Conservation (phyloP, 2,113 vertebrate genomes). For the Microcebus jonahi region DNA sequence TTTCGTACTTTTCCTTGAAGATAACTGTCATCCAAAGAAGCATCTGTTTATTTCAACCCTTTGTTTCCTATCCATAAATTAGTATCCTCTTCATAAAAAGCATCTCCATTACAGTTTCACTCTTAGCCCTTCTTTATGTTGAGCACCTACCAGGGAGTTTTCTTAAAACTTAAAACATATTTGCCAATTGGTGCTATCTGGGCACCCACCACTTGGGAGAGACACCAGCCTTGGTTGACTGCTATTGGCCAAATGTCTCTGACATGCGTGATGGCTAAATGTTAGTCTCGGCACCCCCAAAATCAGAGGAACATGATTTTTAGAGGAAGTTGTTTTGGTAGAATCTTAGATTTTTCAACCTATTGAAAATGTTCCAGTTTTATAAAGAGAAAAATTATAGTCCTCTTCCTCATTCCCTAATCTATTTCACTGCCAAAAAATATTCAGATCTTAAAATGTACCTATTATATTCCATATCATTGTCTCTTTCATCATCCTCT, state of each 20-base stretch:
- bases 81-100: background rate
- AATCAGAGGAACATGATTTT: background rate
- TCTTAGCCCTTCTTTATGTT: fast-evolving
- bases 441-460: background rate
- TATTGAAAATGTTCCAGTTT: background rate
- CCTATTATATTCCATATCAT: background rate
- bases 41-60: background rate
- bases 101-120: background rate
- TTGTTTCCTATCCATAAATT: background rate
- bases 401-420: background rate
- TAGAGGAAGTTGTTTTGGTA: background rate
- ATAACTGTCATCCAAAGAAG: background rate
- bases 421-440: background rate
- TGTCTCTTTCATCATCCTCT: background rate
- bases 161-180: background rate
- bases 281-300: background rate
- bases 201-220: background rate
- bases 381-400: background rate
- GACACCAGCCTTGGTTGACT: background rate
- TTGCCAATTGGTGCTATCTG: background rate
- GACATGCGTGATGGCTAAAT: background rate
- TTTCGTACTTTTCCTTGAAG: background rate
- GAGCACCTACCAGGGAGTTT: background rate
- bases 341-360: background rate
- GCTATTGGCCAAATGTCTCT: background rate